A percentile compares a stretch with the other conserved stretches of the same genome.
Conservation (phyloP, 1,140 invertebrate species). For the Eubasilissa regina region DNA sequence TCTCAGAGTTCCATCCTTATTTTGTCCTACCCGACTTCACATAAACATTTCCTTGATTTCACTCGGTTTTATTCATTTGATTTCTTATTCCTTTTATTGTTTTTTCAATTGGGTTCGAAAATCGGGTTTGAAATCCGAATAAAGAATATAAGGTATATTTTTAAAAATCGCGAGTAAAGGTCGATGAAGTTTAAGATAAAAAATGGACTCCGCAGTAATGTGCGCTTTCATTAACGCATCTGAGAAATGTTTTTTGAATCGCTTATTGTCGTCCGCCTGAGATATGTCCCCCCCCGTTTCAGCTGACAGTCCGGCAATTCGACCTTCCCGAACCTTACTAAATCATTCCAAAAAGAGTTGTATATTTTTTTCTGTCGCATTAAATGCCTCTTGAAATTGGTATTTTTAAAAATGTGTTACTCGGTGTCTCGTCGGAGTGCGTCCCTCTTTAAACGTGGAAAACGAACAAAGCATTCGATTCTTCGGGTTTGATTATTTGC, state of each 20-base stretch:
- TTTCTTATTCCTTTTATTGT: constrained; percentile 35
- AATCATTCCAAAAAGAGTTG: constrained; percentile 34
- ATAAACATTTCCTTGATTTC: constrained; percentile 53
- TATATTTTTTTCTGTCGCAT: constrained; percentile 33
- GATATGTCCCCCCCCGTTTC: neutral
- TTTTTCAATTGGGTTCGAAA: constrained; percentile 35
- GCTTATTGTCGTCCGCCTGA: constrained; percentile 26
- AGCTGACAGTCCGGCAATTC: constrained; percentile 17
- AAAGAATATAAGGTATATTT: neutral
- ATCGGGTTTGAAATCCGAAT: constrained; percentile 14
- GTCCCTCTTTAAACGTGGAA: constrained; percentile 6
- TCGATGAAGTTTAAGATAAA: constrained; percentile 18
- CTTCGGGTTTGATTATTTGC: constrained; percentile 40
- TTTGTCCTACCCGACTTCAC: constrained; percentile 52
- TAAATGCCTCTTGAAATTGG: constrained; percentile 43
- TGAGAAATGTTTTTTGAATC: constrained; percentile 20
- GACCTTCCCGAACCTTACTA: constrained; percentile 40
- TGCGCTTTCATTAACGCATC: constrained; percentile 12
- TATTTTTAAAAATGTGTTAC: constrained; percentile 26
- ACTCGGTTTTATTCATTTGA: constrained; percentile 39
- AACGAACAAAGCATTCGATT: constrained; percentile 24
- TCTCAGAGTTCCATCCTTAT: constrained; percentile 42
- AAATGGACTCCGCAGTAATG: neutral
- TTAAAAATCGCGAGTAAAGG: constrained; percentile 25
- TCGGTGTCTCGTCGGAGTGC: constrained; percentile 24